These are phyloP conservation scores for Elanus axillaris DNA, from an alignment of 2,113 vertebrate species.

Conservation along the genomic window DNA sequence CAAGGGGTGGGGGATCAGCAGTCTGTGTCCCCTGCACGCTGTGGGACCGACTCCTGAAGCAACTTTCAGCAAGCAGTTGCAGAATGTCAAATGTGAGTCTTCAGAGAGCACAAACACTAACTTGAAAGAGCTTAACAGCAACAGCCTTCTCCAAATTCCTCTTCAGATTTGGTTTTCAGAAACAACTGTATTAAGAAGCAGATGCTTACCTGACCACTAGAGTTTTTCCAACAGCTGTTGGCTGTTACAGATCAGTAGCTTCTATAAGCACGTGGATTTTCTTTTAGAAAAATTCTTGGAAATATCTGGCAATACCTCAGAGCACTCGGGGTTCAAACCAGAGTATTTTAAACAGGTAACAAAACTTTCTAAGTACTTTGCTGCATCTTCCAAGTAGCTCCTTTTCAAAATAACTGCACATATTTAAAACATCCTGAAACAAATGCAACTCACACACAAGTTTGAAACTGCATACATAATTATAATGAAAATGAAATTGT, in stretches of 20 bases:
- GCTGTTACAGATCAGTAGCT: background rate
- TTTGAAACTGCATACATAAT: background rate
- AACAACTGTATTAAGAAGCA: background rate
- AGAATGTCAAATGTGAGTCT: background rate
- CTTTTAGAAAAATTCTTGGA: background rate
- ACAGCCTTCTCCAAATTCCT: background rate
- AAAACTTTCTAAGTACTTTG: background rate
- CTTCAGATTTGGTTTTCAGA: background rate
- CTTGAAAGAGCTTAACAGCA: background rate
- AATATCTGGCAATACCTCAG: background rate
- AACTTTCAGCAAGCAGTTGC: background rate
- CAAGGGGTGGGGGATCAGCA: background rate
- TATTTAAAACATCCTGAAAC: background rate
- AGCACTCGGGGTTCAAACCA: background rate
- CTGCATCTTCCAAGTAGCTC: background rate
- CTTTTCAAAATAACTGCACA: background rate
- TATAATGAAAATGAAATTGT: conserved; percentile 22
- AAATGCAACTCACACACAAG: background rate
- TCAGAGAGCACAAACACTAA: background rate
- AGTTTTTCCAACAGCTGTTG: background rate
- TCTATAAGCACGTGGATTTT: background rate
- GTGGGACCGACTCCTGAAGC: background rate
- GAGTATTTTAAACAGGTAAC: background rate
- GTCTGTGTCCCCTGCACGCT: background rate
- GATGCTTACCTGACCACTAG: background rate